Conservation (phyloP, 2,113 vertebrate species). For the Campylomormyrus tamandua region DNA sequence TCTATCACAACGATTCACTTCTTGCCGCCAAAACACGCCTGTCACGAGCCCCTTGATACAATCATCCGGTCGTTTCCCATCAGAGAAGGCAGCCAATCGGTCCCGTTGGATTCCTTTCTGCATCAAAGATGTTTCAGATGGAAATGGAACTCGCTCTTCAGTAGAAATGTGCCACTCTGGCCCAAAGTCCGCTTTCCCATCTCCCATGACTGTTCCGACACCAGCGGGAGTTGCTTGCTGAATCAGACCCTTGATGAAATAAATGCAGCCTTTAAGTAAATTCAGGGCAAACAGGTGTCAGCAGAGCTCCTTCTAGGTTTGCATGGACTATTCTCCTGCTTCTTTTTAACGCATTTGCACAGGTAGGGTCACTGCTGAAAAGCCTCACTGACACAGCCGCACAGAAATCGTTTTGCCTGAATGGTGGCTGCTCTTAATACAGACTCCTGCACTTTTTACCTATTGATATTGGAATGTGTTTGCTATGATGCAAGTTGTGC, state of each 20-base stretch:
- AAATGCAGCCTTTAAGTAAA: background rate
- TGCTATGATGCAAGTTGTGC: constrained; percentile 24
- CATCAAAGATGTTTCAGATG: background rate
- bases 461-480: constrained; percentile 30
- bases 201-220: background rate
- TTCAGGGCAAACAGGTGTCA: constrained; percentile 5
- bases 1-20: background rate
- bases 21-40: background rate
- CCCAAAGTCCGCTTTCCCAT: background rate
- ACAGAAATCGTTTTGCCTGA: constrained; percentile 14
- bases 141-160: background rate
- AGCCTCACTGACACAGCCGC: background rate
- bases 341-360: background rate
- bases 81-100: background rate
- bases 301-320: constrained; percentile 12
- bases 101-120: background rate
- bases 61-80: background rate
- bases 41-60: background rate
- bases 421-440: constrained; percentile 14
- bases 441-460: constrained; percentile 20
- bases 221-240: background rate
- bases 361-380: background rate
- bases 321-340: constrained; percentile 36
- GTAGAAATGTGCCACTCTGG: background rate
- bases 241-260: background rate